A percentile compares a stretch with the other conserved stretches of the same genome.
Conservation (phyloP, 2,113 vertebrate species). For the Corvus hawaiiensis region DNA sequence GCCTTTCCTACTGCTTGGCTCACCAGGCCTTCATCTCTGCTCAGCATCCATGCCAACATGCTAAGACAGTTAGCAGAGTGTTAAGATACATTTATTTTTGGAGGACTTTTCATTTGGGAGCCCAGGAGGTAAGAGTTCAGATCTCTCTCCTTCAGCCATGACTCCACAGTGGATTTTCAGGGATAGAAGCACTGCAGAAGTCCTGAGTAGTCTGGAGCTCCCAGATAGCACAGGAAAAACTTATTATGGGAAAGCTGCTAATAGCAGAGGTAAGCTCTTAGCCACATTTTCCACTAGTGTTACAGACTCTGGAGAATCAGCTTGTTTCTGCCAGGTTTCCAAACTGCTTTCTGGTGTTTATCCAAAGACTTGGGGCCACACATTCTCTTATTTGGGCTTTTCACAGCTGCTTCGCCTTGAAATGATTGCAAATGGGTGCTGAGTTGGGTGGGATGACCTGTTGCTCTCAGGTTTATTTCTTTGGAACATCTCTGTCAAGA, state of each 20-base stretch:
- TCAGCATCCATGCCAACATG: rapidly evolving
- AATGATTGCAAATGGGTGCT: not conserved
- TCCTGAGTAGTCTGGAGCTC: not conserved
- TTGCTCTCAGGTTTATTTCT: not conserved
- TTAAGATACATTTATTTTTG: not conserved
- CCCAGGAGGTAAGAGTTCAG: not conserved
- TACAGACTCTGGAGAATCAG: not conserved
- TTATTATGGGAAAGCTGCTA: not conserved
- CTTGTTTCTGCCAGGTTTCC: not conserved
- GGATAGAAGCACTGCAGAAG: not conserved
- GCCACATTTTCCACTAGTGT: not conserved
- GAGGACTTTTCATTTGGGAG: not conserved
- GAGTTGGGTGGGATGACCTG: not conserved
- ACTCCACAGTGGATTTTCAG: not conserved
- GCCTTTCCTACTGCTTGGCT: not conserved
- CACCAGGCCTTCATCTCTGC: not conserved
- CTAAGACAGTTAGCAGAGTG: not conserved
- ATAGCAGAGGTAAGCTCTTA: not conserved
- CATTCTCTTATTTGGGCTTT: not conserved
- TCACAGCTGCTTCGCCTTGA: not conserved
- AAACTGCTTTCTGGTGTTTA: not conserved
- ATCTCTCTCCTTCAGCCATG: not conserved
- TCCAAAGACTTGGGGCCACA: not conserved
- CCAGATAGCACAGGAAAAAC: not conserved
- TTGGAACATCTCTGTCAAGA: not conserved